A percentile compares a stretch with the other conserved stretches of the same genome.
These are phyloP conservation scores for Megaceryle maxima DNA, from an alignment of 2,113 vertebrate species.

Conservation along the genomic window DNA sequence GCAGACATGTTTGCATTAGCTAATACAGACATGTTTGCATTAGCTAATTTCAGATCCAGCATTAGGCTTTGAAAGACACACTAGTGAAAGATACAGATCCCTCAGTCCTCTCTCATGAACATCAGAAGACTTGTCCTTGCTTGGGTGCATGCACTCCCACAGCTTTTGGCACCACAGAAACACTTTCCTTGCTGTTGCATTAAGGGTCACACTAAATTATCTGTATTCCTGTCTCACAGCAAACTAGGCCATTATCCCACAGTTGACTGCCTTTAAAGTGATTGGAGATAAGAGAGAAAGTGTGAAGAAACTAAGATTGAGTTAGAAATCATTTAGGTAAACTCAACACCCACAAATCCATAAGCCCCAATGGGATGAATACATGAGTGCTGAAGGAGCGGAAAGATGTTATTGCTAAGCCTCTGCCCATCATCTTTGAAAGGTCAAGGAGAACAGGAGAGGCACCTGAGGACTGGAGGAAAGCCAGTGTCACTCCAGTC, in stretches of 20 bases:
- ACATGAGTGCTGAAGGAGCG: no score
- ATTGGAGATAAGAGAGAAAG: background rate
- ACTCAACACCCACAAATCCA: no score
- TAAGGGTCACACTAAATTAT: no score
- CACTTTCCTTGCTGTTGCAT: background rate
- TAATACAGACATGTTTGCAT: background rate
- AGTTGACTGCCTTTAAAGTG: background rate
- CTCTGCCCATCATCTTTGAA: background rate
- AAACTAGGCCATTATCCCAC: no score
- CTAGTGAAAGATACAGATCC: background rate
- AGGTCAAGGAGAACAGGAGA: background rate
- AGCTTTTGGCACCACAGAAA: background rate
- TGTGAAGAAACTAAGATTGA: background rate
- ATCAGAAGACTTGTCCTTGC: background rate
- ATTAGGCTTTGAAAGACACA: background rate
- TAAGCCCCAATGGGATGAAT: no score
- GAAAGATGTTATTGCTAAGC: background rate
- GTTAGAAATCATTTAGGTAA: background rate
- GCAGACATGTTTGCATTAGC: background rate
- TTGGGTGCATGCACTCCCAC: background rate
- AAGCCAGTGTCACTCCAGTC: background rate
- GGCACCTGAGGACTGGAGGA: background rate
- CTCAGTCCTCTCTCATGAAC: background rate
- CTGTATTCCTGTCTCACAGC: no score
- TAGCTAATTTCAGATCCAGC: background rate